Evolutionary conservation across 2,888 invertebrate species (phyloP), one percentile per base, ranked within the genome.

Genomic region (Diarsia dahlii): DNA sequence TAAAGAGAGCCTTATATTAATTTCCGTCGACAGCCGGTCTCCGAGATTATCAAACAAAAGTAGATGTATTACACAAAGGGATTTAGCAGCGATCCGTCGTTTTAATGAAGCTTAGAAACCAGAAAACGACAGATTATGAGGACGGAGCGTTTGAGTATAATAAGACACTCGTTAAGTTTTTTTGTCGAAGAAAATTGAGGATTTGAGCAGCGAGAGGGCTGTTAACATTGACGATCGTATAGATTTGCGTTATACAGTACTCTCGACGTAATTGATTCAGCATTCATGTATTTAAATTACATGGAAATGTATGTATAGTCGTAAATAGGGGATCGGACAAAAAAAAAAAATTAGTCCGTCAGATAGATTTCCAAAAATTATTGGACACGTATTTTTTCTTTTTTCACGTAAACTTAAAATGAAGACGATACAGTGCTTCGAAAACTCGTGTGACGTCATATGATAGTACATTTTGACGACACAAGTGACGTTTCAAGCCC

Each of bases 1-100:
- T 88, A 84, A 82, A 81, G 82, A 80, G 75, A 78, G 74, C 74
- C 75, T 82, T 81, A 76, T 84, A 87, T 83, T 87, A 87, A 88
- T 87, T 87, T 85, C 70, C 72, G 75, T 84, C 80, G 76, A 78
- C 79, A 80, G 77, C 72, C 77, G 78, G 79, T 82, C 78, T 67
- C 62, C 23, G 74, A 86, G 83, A 86, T 80, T 83, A 75, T 88
- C 80, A 78, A 86, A 84, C 84, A 81, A 82, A 79, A 83, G 80
- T 81, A 77, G 76, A 86, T 85, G 64, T 82, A 85, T 85, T 82
- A 85, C 82, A 82, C 78, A 83, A 84, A 84, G 80, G 71, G 86
- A 80, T 84, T 86, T 83, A 77, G 50, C 69, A 74, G 70, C 62
- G 65, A 84, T 78, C 70, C 68, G 71, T 68, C 72, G 74, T 71